Evolutionary conservation across 1,140 invertebrate genomes (phyloP), one percentile per base, ranked within the genome.

Genomic region (Ditylenchus dipsaci): DNA sequence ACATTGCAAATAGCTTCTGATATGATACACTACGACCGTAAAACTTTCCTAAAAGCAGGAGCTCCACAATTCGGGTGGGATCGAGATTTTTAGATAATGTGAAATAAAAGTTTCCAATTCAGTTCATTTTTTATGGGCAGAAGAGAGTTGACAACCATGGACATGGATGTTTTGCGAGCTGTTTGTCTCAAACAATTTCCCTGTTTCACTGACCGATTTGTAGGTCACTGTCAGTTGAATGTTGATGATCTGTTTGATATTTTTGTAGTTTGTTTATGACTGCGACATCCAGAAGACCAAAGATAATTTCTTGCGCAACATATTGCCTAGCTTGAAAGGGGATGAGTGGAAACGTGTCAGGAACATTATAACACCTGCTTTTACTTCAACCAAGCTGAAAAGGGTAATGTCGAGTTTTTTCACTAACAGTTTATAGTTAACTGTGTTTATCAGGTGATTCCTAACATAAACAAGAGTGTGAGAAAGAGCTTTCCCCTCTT

Each of bases 121-220:
- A 65, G 60, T 3, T 49, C 53, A 11, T 63, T 49, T 63, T 27
- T 68, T 27, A 29, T 70, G n/a, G 53, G 23, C 15, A 19, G 45
- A 27, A 65, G 57, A 26, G 29, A 71, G 21, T 38, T 70, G 23
- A 38, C 47, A 19, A 59, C 66, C 19, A 70, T 56, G 53, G 68
- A 70, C n/a, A 13, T 59, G 47, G 68, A 70, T 13, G 26, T 70
- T 13, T 60, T 70, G 1, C 38, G 60, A 15, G 33, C 33, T n/a
- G 21, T 70, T 59, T 58, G 38, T 19, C 29, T 70, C 67, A 70
- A 70, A n/a, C 45, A 70, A 15, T 70, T 70, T 49, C 19, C 21
- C 33, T 45, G 70, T 49, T 70, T 70, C 23, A 49, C 26, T n/a
- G 56, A 69, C 33, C 21, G 68, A 23, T 60, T 70, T 60, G 68